These are phyloP conservation scores for Amniataba percoides DNA, from an alignment of 2,797 vertebrate species.

Conservation along the genomic window DNA sequence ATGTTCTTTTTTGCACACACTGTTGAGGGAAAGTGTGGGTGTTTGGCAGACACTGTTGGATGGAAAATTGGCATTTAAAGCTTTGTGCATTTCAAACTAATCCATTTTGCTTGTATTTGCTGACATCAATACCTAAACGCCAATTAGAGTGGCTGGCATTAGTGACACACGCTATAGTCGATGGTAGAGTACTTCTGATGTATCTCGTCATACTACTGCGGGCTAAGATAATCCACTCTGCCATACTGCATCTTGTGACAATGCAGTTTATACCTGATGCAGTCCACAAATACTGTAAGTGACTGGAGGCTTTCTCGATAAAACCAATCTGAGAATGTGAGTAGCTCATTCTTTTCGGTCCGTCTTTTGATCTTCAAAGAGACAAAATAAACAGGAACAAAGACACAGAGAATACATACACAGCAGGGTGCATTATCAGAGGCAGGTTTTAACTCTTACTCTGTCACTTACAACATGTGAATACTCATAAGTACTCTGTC, in stretches of 20 bases:
- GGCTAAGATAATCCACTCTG: conserved; percentile 13
- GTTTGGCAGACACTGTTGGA: conserved; percentile 48
- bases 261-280: conserved; percentile 5
- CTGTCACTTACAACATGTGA: background rate
- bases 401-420: background rate
- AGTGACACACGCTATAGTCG: conserved; percentile 28
- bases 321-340: conserved; percentile 23
- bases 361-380: conserved; percentile 26
- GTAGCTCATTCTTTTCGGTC: conserved; percentile 6
- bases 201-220: conserved; percentile 17
- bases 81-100: conserved; percentile 63
- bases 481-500: conserved; percentile 1
- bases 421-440: background rate
- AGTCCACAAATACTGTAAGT: conserved; percentile 22
- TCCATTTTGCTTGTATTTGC: conserved; percentile 56
- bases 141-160: conserved; percentile 54
- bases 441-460: background rate
- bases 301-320: conserved; percentile 11
- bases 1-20: conserved; percentile 48
- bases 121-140: conserved; percentile 63
- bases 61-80: conserved; percentile 56
- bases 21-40: conserved; percentile 40
- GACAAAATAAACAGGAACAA: conserved; percentile 7
- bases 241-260: conserved; percentile 13
- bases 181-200: conserved; percentile 22